phyloP scores from a whole-genome alignment of 64 coral and sea anemone species.

The Pocillopora verrucosa region DNA sequence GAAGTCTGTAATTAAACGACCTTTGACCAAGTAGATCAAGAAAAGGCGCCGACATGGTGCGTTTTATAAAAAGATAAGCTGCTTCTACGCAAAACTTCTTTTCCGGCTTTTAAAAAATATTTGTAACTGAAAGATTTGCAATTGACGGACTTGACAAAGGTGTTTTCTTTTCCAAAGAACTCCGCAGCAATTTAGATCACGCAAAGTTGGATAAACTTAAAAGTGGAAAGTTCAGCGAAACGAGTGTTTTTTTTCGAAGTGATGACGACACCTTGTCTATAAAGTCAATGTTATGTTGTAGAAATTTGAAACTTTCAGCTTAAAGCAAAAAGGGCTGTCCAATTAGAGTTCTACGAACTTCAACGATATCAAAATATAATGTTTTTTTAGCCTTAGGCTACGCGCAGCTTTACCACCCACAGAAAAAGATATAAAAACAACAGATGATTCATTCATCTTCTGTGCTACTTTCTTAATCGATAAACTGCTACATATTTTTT shows the following conservation, averaged over 20 bases:
- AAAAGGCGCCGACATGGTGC: not conserved
- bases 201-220: not conserved
- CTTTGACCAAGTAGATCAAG: not conserved
- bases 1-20: not conserved
- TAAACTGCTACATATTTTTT: not conserved
- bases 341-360: not conserved
- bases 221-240: not conserved
- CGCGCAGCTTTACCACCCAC: not conserved
- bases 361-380: too few species aligned
- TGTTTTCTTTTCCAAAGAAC: not conserved
- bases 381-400: not conserved
- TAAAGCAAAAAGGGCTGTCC: not conserved
- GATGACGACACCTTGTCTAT: not conserved
- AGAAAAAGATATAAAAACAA: not conserved
- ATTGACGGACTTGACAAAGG: not conserved
- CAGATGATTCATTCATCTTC: not conserved
- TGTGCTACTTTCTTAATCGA: not conserved
- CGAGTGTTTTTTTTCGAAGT: not conserved
- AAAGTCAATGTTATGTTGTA: not conserved
- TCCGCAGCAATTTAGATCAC: not conserved
- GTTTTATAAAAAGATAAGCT: not conserved
- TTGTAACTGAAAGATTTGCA: not conserved
- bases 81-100: not conserved
- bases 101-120: slow-evolving; percentile 4
- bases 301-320: not conserved